phyloP scores from a whole-genome alignment of 2,797 vertebrate genomes.

The Catamblyrhynchus diadema region DNA sequence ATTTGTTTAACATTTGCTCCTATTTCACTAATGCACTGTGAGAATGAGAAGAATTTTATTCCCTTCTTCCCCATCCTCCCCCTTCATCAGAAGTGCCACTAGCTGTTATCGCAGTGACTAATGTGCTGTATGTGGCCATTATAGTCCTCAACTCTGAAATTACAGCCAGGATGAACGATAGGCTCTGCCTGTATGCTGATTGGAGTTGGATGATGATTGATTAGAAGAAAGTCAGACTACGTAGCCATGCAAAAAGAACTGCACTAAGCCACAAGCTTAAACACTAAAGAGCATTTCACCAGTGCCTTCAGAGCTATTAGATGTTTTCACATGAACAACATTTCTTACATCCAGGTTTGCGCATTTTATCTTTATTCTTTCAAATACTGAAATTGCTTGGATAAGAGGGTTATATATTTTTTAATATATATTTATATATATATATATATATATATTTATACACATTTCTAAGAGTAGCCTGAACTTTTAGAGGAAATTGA shows the following conservation, averaged over 20 bases:
- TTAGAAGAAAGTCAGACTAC: conserved; percentile 65
- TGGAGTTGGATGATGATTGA: conserved; percentile 75
- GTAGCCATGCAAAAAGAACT: conserved; percentile 64
- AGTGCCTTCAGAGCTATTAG: conserved; percentile 69
- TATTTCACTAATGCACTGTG: conserved; percentile 40
- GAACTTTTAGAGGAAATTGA: conserved; percentile 97
- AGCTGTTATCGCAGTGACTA: conserved; percentile 53
- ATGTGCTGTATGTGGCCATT: conserved; percentile 61
- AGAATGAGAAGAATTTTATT: conserved; percentile 54
- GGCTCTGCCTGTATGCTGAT: conserved; percentile 65
- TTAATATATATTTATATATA: background rate
- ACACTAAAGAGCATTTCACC: conserved; percentile 64
- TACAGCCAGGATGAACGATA: conserved; percentile 70
- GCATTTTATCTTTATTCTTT: conserved; percentile 97
- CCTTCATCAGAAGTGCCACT: conserved; percentile 30
- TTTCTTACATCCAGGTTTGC: conserved; percentile 82
- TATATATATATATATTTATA: background rate
- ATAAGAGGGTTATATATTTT: conserved; percentile 76
- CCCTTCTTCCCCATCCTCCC: background rate
- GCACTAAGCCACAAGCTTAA: conserved; percentile 65
- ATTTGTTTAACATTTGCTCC: conserved; percentile 66
- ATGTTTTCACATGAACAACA: conserved; percentile 82
- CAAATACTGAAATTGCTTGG: conserved; percentile 97
- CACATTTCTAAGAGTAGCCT: conserved; percentile 84
- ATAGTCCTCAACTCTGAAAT: conserved; percentile 66